These are phyloP conservation scores for Brachycybe producta DNA, from an alignment of 2,888 invertebrate genomes.

Conservation along the genomic window DNA sequence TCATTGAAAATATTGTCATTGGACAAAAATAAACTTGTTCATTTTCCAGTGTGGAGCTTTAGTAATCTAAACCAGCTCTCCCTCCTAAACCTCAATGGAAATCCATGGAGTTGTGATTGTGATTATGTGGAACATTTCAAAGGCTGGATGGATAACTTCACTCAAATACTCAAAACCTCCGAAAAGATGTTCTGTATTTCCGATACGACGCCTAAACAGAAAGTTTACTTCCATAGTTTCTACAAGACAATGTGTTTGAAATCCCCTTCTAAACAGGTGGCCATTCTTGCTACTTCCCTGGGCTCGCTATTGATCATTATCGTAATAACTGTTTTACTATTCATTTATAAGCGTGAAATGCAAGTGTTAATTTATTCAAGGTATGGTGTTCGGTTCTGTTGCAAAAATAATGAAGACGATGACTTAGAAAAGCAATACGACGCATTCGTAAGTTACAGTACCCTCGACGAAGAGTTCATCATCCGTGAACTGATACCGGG, in stretches of 20 bases:
- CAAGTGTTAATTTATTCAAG: conserved; percentile 68
- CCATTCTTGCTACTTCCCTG: conserved; percentile 60
- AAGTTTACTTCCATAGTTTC: too few species aligned
- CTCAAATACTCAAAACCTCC: conserved; percentile 47
- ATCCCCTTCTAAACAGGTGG: too few species aligned
- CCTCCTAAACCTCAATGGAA: not conserved
- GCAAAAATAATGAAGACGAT: conserved; percentile 48
- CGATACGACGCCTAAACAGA: too few species aligned
- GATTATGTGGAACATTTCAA: conserved; percentile 49
- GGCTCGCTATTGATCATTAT: conserved; percentile 28
- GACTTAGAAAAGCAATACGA: conserved; percentile 66
- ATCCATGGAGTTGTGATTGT: conserved; percentile 13
- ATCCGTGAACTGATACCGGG: conserved; percentile 67
- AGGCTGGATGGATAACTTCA: conserved; percentile 58
- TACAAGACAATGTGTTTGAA: too few species aligned
- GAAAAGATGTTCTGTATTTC: conserved; percentile 43
- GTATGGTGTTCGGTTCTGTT: conserved; percentile 62
- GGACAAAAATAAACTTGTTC: conserved; percentile 56
- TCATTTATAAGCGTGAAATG: conserved; percentile 33
- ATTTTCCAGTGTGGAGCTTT: conserved; percentile 53
- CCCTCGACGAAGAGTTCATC: conserved; percentile 75
- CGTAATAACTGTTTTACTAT: not conserved
- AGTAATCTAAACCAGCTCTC: conserved; percentile 13
- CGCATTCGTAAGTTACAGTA: conserved; percentile 79
- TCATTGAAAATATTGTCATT: conserved; percentile 45